phyloP scores from a whole-genome alignment of 2,888 invertebrate genomes.

The Pseudanteris insignis region DNA sequence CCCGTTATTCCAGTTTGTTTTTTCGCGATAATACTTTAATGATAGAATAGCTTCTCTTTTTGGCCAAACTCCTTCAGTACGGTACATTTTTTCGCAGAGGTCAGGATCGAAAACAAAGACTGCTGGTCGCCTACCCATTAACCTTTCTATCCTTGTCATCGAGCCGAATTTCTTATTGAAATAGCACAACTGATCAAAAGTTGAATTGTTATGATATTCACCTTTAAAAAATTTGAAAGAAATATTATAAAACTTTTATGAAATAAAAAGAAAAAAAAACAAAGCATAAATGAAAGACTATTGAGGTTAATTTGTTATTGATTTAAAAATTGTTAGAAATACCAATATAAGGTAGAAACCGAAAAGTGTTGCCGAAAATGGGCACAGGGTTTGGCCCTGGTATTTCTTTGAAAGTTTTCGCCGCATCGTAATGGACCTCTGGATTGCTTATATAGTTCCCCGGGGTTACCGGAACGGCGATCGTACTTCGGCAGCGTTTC shows the following conservation, averaged over 20 bases:
- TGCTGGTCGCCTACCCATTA: conserved; percentile 49
- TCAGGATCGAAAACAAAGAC: conserved; percentile 54
- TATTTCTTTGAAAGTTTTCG: conserved; percentile 72
- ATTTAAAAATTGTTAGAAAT: no score
- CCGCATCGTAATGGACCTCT: conserved; percentile 22
- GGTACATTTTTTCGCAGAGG: conserved; percentile 61
- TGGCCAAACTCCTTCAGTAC: conserved; percentile 68
- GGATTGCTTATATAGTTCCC: conserved; percentile 28
- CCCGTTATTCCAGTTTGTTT: conserved; percentile 60
- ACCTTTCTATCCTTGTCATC: conserved; percentile 65
- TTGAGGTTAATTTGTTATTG: no score
- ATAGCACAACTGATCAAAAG: conserved; percentile 44
- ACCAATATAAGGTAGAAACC: conserved; percentile 75
- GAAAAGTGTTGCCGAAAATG: conserved; percentile 81
- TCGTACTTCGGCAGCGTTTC: conserved; percentile 28
- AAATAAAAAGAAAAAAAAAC: not conserved
- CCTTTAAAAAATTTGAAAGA: no score
- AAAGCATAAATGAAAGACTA: no score
- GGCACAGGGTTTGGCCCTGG: conserved; percentile 81
- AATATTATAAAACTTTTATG: not conserved
- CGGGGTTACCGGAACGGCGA: conserved; percentile 26
- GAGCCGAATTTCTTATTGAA: conserved; percentile 63
- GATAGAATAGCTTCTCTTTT: conserved; percentile 61
- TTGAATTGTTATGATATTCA: conserved; percentile 46
- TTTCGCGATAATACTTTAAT: conserved; percentile 62